A percentile compares a stretch with the other conserved stretches of the same genome.
Conservation (phyloP, 2,888 invertebrate species). For the Chloromyia formosa region DNA sequence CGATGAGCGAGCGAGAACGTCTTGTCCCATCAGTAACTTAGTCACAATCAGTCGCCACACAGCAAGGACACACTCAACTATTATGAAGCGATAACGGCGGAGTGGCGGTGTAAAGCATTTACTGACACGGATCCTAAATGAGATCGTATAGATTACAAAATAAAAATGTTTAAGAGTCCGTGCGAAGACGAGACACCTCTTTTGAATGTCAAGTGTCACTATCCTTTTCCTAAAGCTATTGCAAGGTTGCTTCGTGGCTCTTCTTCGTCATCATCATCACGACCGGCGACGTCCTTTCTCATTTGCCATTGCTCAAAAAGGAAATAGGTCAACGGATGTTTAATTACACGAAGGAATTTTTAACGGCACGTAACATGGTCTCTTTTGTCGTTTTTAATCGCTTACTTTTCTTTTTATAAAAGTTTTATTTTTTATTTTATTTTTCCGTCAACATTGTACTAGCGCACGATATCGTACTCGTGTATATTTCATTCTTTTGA, state of each 20-base stretch:
- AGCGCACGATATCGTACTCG: too few relatives aligned
- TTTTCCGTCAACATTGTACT: too few relatives aligned
- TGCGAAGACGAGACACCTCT: neutral
- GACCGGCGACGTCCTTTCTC: neutral
- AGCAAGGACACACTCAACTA: neutral
- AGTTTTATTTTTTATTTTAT: conserved; percentile 5
- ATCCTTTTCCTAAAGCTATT: neutral
- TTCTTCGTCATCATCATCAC: too few relatives aligned
- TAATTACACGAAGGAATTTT: conserved; percentile 34
- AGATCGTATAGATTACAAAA: neutral
- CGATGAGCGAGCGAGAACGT: neutral
- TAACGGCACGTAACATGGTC: conserved; percentile 13
- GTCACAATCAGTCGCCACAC: neutral
- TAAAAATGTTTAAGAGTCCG: neutral
- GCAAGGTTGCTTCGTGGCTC: neutral
- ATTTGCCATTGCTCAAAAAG: neutral
- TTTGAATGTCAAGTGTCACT: conserved; percentile 17
- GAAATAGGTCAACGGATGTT: conserved; percentile 34
- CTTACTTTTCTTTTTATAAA: neutral
- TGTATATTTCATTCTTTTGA: too few relatives aligned
- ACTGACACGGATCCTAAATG: too few relatives aligned
- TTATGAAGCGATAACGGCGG: neutral
- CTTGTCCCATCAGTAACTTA: neutral
- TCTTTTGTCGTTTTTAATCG: conserved; percentile 13
- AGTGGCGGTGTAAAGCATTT: too few relatives aligned